Evolutionary conservation across 2,113 vertebrate species (phyloP), one percentile per base, ranked within the genome.

Genomic region (Sardina pilchardus): DNA sequence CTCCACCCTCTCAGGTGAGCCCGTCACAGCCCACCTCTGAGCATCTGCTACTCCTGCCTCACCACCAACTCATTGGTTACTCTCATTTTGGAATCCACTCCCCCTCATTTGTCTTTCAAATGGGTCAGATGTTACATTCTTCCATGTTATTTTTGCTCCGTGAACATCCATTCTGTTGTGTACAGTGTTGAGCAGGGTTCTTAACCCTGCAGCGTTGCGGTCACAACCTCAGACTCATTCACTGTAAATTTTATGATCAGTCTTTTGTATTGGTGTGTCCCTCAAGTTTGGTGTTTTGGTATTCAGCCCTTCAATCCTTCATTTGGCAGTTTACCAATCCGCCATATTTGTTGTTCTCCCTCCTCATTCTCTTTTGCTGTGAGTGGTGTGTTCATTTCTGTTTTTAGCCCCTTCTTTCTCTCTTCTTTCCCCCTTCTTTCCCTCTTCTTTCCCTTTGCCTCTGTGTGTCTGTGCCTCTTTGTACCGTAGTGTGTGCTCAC

Each of bases 1-100:
- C 98, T 14, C 98, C 98, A 86, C 98, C 98, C 45, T 98, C 98
- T 85, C 98, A 99, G 96, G 98, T 99, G 88, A 42, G 48, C 34
- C 36, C 43, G 0, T 34, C 24, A 10, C 21, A 4, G 36, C 34
- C n/a, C 5, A 5, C 71, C 71, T 14, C 71, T 78, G 14, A 17
- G 30, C 14, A 12, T 30, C 63, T 71, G 63, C 26, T 71, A 26
- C 63, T 30, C n/a, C 47, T 85, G 30, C 48, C 36, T 3, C 30
- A 42, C 10, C 0, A 42, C 24, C 16, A 78, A 1, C 21, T 7
- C 16, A 14, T 19, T 45, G 21, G 19, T 14, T 42, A 26, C 12
- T 42, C 26, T 24, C 42, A 19, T 36, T 85, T 42, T 39, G 44
- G 30, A 78, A 16, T 5, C 34, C 71, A 8, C 12, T 34, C 34